These are phyloP conservation scores for Ptilodon capucinus DNA, from an alignment of 2,888 invertebrate genomes.

Conservation along the genomic window DNA sequence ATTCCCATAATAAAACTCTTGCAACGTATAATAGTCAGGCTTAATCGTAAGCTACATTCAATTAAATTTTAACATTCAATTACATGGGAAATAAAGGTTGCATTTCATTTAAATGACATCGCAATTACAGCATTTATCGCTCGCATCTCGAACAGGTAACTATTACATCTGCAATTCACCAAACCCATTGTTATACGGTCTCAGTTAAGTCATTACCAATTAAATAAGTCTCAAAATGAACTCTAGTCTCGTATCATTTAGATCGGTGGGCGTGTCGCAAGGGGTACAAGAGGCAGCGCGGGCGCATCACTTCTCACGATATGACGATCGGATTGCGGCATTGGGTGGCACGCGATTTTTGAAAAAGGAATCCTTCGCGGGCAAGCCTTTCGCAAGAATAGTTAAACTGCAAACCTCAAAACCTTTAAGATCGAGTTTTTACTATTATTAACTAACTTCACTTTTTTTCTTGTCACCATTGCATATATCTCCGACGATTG, in stretches of 20 bases:
- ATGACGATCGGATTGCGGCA: conserved; percentile 21
- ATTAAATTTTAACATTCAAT: too few relatives aligned
- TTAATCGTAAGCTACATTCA: too few relatives aligned
- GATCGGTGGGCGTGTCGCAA: conserved; percentile 6
- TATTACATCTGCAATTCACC: conserved; percentile 11
- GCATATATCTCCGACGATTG: too few relatives aligned
- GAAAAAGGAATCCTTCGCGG: neutral
- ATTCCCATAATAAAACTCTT: too few relatives aligned
- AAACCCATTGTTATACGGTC: conserved; percentile 33
- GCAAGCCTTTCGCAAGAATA: neutral
- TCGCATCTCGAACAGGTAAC: conserved; percentile 19
- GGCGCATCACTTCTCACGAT: conserved; percentile 38
- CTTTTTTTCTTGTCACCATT: too few relatives aligned
- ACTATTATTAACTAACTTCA: too few relatives aligned
- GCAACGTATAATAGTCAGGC: too few relatives aligned
- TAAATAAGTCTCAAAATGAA: conserved; percentile 22
- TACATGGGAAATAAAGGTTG: neutral
- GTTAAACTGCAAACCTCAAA: too few relatives aligned
- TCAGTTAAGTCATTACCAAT: conserved; percentile 33
- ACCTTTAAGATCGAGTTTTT: too few relatives aligned
- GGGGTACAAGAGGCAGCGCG: conserved; percentile 9
- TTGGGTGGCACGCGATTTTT: conserved; percentile 29
- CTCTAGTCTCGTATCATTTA: conserved; percentile 25
- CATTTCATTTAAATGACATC: neutral
- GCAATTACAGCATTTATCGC: conserved; percentile 2